Evolutionary conservation across 2,888 invertebrate species (phyloP), one percentile per base, ranked within the genome.

Genomic region (Heteromurus nitidus): DNA sequence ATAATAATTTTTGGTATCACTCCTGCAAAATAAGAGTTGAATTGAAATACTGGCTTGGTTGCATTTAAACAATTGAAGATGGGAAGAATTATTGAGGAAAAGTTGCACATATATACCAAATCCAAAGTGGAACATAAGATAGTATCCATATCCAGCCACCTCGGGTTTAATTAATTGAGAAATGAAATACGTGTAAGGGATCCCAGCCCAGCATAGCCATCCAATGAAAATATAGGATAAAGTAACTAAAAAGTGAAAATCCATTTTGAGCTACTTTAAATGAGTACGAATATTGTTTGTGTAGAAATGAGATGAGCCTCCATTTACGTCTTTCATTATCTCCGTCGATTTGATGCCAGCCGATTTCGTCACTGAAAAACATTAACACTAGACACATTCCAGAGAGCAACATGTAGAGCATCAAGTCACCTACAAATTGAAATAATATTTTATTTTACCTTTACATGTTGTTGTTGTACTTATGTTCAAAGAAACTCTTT

Each of bases 191-290:
- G 82, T 36, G 65, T 79, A 84, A 11, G 84, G 84, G 18, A 82
- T 69, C 1, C 50, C 69, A 9, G 84, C 64, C 74, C 81, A 82
- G 36, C 82, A 84, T 11, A 84, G 30, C 65, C 82, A 82, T 1
- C 16, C 13, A 1, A 20, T 9, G n/a, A 82, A 47, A n/a, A 84
- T 76, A 3, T 31, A 13, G 13, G 44, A 65, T 0, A 82, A 26
- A n/a, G 58, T 16, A 30, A 44, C 72, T 73, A 11, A 2, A 73
- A 26, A 30, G 13, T 28, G 28, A 68, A 50, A n/a, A n/a, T n/a
- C n/a, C n/a, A n/a, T n/a, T n/a, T n/a, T n/a, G n/a, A n/a, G n/a
- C n/a, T n/a, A n/a, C n/a, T n/a, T 36, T 13, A 36, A 13, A 36
- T 9, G 36, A 36, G 36, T 36, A 36, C 7, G 9, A 36, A 36